Percentiles rank a stretch among this genome's conserved stretches.
Evolutionary conservation across 2,797 vertebrate genomes (phyloP).

Genomic region (Xerus rutilus): DNA sequence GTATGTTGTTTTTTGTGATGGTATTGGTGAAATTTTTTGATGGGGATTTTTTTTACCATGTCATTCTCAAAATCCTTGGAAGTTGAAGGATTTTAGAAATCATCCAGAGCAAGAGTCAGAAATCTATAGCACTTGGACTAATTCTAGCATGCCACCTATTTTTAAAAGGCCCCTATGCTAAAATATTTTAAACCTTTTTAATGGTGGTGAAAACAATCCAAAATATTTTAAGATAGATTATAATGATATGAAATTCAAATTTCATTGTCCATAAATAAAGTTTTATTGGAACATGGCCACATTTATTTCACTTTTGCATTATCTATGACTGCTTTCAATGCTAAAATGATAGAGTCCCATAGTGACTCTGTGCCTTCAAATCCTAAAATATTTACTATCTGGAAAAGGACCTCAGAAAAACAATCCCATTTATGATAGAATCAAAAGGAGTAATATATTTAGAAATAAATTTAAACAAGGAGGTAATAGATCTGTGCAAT

Average conservation of each 20-base stretch:
- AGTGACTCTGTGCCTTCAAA: background rate
- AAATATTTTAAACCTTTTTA: conserved; percentile 4
- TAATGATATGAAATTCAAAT: too few relatives aligned
- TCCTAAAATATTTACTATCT: conserved; percentile 16
- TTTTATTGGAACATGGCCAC: background rate
- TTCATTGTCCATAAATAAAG: conserved; percentile 1
- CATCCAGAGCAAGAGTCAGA: background rate
- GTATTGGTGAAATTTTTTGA: background rate
- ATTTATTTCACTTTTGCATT: background rate
- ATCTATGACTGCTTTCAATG: background rate
- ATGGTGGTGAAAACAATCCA: background rate
- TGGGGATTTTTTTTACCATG: background rate
- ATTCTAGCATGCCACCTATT: background rate
- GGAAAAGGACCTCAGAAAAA: background rate
- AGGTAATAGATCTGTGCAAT: background rate
- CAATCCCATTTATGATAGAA: background rate
- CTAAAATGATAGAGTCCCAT: background rate
- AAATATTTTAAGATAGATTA: background rate
- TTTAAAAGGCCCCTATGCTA: background rate
- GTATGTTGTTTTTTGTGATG: conserved; percentile 8
- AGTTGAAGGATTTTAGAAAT: conserved; percentile 16
- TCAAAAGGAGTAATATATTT: background rate
- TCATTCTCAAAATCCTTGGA: background rate
- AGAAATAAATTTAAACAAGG: background rate
- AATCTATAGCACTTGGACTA: background rate